phyloP scores from a whole-genome alignment of 2,113 vertebrate genomes.

The Hiodon alosoides region DNA sequence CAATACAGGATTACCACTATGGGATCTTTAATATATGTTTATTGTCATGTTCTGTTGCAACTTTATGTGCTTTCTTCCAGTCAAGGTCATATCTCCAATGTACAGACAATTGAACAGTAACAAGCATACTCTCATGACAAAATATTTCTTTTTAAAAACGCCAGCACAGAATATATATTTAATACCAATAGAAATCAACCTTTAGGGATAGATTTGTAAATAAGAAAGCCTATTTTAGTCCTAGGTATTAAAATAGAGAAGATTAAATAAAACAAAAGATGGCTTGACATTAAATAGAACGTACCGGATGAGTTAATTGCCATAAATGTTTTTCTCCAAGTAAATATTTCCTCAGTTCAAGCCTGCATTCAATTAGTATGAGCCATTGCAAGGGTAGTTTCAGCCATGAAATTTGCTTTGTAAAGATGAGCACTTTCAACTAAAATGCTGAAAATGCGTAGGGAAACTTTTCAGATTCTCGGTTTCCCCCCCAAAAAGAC shows the following conservation, averaged over 20 bases:
- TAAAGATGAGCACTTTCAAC: constrained; percentile 50
- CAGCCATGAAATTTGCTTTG: constrained; percentile 22
- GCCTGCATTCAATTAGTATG: neutral
- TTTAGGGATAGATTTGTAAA: no score
- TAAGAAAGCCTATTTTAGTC: no score
- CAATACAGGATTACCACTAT: neutral
- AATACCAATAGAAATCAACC: no score
- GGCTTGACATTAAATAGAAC: neutral
- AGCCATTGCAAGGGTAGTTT: neutral
- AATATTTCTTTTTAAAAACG: no score
- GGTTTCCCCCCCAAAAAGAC: neutral
- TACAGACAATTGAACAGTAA: no score
- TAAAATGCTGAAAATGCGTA: neutral
- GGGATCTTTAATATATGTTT: neutral
- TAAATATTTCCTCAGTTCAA: neutral
- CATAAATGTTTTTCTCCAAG: neutral
- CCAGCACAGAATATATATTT: no score
- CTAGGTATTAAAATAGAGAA: neutral
- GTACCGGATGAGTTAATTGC: neutral
- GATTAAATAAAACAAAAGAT: neutral
- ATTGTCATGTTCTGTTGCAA: neutral
- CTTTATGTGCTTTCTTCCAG: no score
- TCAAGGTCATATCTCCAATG: no score
- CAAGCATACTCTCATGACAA: no score
- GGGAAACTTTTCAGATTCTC: neutral